phyloP scores from a whole-genome alignment of 2,888 invertebrate species.

The Monoplex corrugatus region DNA sequence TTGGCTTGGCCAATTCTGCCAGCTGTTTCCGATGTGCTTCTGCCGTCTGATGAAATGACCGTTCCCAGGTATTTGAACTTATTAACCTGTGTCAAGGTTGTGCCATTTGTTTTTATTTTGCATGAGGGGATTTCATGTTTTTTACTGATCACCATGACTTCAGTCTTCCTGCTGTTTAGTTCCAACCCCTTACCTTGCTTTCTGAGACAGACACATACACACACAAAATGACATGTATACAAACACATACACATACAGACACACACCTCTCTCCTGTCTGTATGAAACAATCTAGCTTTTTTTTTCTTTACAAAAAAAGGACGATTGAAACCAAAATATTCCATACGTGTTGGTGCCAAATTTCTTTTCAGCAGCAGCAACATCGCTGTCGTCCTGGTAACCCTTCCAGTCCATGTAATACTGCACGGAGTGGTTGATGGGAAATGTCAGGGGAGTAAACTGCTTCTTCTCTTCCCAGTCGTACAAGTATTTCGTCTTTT shows the following conservation, averaged over 20 bases:
- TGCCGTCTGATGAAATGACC: no score
- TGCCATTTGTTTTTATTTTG: no score
- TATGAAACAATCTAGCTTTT: no score
- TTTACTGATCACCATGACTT: no score
- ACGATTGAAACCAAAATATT: not conserved
- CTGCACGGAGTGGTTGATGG: constrained; percentile 84
- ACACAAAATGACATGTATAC: not conserved
- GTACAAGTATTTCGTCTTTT: constrained; percentile 98
- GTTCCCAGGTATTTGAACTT: no score
- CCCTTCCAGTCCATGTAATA: constrained; percentile 89
- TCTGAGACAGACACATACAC: constrained; percentile 21
- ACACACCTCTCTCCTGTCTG: not conserved
- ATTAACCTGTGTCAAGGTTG: no score
- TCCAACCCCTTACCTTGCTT: no score
- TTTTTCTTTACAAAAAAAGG: not conserved
- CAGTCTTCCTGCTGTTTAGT: no score
- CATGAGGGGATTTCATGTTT: no score
- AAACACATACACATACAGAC: no score
- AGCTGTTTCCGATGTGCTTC: no score
- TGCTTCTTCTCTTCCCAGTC: constrained; percentile 88
- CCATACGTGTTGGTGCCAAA: constrained; percentile 95
- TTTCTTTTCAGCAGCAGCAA: constrained; percentile 88
- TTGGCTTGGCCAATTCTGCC: no score
- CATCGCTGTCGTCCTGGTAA: constrained; percentile 90
- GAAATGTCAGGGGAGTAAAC: constrained; percentile 93